A percentile compares a stretch with the other conserved stretches of the same genome.
phyloP scores from a whole-genome alignment of 2,797 vertebrate genomes.

The Rhynchonycteris naso region DNA sequence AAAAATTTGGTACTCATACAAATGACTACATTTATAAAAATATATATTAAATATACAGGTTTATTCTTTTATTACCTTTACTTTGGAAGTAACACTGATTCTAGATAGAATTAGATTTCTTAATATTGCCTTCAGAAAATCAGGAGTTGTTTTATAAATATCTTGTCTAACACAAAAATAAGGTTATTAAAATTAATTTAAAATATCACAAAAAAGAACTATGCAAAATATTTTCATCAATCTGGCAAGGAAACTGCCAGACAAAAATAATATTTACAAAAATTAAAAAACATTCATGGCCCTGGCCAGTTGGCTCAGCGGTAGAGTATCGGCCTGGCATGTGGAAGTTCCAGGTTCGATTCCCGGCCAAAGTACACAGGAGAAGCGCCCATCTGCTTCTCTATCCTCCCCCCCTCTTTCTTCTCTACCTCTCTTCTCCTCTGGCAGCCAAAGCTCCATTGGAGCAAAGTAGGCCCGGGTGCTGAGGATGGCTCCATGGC shows the following conservation, averaged over 20 bases:
- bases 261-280: constrained; percentile 62
- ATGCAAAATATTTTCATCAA: constrained; percentile 28
- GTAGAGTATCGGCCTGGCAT: too few relatives aligned
- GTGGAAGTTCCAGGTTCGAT: too few relatives aligned
- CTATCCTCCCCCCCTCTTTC: too few relatives aligned
- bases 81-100: constrained; percentile 47
- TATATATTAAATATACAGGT: neutral
- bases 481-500: too few relatives aligned
- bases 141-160: constrained; percentile 37
- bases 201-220: constrained; percentile 48
- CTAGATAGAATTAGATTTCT: constrained; percentile 30
- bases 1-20: constrained; percentile 14
- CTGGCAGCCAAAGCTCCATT: too few relatives aligned
- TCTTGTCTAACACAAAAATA: constrained; percentile 57
- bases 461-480: too few relatives aligned
- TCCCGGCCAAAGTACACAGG: too few relatives aligned
- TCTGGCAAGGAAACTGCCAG: constrained; percentile 27
- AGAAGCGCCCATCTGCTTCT: too few relatives aligned
- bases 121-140: constrained; percentile 43
- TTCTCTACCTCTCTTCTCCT: too few relatives aligned
- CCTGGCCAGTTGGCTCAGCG: too few relatives aligned
- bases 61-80: neutral
- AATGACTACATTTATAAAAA: constrained; percentile 11
- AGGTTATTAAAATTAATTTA: constrained; percentile 43
- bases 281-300: neutral